Conservation (phyloP, 2,888 invertebrate species). For the Thumatha senex region DNA sequence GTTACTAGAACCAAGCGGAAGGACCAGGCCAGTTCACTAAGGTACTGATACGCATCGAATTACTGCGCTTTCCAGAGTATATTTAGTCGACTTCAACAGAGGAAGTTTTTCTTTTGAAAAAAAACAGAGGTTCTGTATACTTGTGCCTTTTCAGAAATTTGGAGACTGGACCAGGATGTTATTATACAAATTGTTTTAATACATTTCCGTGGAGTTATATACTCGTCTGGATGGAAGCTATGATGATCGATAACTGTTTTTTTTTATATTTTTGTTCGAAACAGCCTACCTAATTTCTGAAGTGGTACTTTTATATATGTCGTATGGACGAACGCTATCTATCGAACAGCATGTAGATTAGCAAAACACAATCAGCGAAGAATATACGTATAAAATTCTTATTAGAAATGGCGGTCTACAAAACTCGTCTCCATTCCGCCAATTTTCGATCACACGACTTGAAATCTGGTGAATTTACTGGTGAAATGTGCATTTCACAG, state of each 20-base stretch:
- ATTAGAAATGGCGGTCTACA: no score
- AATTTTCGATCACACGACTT: no score
- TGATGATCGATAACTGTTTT: no score
- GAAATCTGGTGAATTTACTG: no score
- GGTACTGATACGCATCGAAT: slow-evolving; percentile 8
- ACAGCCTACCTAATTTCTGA: slow-evolving; percentile 27
- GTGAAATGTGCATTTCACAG: no score
- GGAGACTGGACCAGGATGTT: slow-evolving; percentile 16
- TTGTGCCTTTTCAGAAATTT: slow-evolving; percentile 26
- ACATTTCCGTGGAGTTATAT: no score
- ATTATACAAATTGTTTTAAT: not conserved
- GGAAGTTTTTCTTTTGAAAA: not conserved
- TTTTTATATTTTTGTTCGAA: no score
- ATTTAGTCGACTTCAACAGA: not conserved
- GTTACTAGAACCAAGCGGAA: slow-evolving; percentile 8
- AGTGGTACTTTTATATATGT: slow-evolving; percentile 7
- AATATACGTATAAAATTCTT: not conserved
- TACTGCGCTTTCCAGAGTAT: slow-evolving; percentile 7
- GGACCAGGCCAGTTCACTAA: not conserved
- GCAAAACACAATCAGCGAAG: slow-evolving; percentile 4
- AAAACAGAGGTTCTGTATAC: slow-evolving; percentile 9
- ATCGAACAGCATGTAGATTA: not conserved
- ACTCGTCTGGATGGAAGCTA: no score
- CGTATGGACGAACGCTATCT: slow-evolving; percentile 1
- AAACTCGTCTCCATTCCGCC: no score